A percentile compares a stretch with the other conserved stretches of the same genome.
Evolutionary conservation across 2,888 invertebrate species (phyloP).

Genomic region (Drosophila maculinotata): DNA sequence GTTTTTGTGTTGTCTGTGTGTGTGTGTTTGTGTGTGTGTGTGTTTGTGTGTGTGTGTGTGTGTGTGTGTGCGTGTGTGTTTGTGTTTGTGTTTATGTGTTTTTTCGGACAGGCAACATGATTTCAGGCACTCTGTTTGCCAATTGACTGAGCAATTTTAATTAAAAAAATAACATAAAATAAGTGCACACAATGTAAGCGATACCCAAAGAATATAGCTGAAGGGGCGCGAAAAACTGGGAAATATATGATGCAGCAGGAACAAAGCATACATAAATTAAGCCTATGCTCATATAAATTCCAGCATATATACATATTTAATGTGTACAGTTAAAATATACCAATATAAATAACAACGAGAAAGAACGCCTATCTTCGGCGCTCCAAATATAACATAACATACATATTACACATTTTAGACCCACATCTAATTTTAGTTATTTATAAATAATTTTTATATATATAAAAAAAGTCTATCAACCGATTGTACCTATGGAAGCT

Average conservation of each 20-base stretch:
- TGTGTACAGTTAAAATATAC: too few species aligned
- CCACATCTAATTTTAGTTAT: too few species aligned
- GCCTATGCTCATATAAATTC: too few species aligned
- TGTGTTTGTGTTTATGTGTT: conserved; percentile 6
- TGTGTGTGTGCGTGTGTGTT: conserved; percentile 12
- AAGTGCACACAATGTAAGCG: conserved; percentile 21
- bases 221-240: neutral
- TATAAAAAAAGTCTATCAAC: too few species aligned
- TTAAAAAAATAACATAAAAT: conserved; percentile 50
- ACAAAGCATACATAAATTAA: neutral
- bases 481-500: too few species aligned
- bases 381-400: too few species aligned
- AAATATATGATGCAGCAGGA: neutral
- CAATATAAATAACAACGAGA: too few species aligned
- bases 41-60: neutral
- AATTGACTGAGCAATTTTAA: conserved; percentile 69
- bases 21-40: conserved; percentile 2
- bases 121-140: conserved; percentile 46
- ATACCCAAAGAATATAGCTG: neutral
- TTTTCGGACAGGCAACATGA: conserved; percentile 34
- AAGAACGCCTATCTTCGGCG: too few species aligned
- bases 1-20: conserved; percentile 3
- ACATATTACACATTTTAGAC: too few species aligned
- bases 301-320: too few species aligned
- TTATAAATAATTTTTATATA: too few species aligned